phyloP scores from a whole-genome alignment of 2,113 vertebrate genomes.

The Phoxinus phoxinus region DNA sequence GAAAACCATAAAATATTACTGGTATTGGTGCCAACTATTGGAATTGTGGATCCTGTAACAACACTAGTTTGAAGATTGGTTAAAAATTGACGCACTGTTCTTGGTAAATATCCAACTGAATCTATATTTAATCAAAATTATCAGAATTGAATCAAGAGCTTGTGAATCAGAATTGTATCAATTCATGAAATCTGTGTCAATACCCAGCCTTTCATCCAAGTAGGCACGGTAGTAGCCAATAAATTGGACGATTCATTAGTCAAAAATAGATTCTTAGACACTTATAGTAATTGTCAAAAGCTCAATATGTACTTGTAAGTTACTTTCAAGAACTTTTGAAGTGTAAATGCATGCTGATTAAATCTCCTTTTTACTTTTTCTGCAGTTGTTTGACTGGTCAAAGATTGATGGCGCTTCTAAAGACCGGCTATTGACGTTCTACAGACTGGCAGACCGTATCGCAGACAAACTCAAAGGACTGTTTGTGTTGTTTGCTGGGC shows the following conservation, averaged over 20 bases:
- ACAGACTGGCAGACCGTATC: constrained; percentile 80
- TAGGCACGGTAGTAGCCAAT: not conserved
- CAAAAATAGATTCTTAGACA: not conserved
- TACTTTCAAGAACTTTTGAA: not conserved
- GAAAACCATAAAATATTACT: too few species aligned
- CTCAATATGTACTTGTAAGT: not conserved
- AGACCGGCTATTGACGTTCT: constrained; percentile 90
- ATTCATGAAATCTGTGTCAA: too few species aligned
- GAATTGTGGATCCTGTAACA: too few species aligned
- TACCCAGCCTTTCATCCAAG: too few species aligned
- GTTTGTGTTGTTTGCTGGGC: constrained; percentile 92
- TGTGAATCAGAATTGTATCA: not conserved
- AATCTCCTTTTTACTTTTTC: not conserved
- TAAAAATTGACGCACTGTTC: too few species aligned
- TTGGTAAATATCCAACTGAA: too few species aligned
- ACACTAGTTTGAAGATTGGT: too few species aligned
- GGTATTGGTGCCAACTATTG: too few species aligned
- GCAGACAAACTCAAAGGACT: constrained; percentile 90
- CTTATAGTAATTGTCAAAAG: not conserved
- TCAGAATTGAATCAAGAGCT: not conserved
- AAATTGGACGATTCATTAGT: not conserved
- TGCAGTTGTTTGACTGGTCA: constrained; percentile 93
- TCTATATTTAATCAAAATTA: too few species aligned
- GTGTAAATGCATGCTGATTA: not conserved
- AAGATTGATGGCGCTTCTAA: constrained; percentile 77